A percentile compares a stretch with the other conserved stretches of the same genome.
phyloP scores from a whole-genome alignment of 2,888 invertebrate species.

The Eilema depressum region DNA sequence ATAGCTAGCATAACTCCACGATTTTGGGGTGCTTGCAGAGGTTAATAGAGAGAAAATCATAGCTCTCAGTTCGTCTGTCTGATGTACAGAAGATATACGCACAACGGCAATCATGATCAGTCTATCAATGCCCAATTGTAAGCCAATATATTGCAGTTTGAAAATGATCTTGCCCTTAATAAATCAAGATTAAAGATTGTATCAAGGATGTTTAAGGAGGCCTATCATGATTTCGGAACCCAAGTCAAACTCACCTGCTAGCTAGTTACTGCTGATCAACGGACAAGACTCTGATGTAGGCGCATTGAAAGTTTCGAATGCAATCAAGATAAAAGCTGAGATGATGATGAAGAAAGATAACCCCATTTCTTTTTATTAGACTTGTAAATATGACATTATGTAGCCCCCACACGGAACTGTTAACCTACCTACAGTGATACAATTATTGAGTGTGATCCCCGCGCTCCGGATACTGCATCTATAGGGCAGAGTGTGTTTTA shows the following conservation, averaged over 20 bases:
- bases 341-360: background rate
- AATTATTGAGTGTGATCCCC: conserved; percentile 29
- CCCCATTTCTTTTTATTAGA: background rate
- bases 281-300: too few species aligned
- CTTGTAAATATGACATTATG: conserved; percentile 10
- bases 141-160: too few species aligned
- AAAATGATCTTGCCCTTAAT: background rate
- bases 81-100: too few species aligned
- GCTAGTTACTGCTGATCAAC: too few species aligned
- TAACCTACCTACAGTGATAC: conserved; percentile 18
- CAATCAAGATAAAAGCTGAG: background rate
- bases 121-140: too few species aligned
- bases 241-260: background rate
- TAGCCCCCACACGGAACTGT: conserved; percentile 29
- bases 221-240: background rate
- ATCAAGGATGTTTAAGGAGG: background rate
- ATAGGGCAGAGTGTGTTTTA: conserved; percentile 43
- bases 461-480: conserved; percentile 52
- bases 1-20: background rate
- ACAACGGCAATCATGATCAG: too few species aligned
- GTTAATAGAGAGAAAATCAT: background rate
- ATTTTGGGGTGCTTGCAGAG: background rate
- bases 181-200: background rate
- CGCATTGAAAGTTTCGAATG: too few species aligned
- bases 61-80: background rate